A percentile compares a stretch with the other conserved stretches of the same genome.
phyloP scores from a whole-genome alignment of 2,113 vertebrate genomes.

The Elaphurus davidianus region DNA sequence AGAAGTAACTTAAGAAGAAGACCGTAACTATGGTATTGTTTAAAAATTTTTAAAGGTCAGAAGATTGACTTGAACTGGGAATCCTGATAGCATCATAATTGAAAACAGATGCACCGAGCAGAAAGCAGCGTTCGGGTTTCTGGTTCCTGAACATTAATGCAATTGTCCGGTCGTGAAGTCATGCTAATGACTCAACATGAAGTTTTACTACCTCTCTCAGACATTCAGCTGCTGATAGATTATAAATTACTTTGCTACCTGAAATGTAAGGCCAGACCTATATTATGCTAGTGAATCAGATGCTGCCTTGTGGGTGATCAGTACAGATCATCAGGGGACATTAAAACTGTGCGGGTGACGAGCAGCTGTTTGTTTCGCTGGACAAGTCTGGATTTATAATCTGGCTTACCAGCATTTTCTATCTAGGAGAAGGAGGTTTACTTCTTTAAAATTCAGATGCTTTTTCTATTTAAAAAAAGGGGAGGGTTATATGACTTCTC shows the following conservation, averaged over 20 bases:
- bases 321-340: neutral
- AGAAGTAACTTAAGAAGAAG: neutral
- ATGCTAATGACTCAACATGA: constrained; percentile 34
- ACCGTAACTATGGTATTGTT: neutral
- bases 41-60: neutral
- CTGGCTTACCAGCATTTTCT: neutral
- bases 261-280: constrained; percentile 1
- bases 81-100: constrained; percentile 9
- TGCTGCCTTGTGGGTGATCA: neutral
- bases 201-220: constrained; percentile 32
- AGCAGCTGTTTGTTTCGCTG: neutral
- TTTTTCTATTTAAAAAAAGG: neutral
- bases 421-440: neutral
- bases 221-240: constrained; percentile 38
- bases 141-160: constrained; percentile 33
- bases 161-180: constrained; percentile 37
- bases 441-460: neutral
- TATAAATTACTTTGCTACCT: constrained; percentile 40
- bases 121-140: neutral
- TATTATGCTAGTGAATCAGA: constrained; percentile 38
- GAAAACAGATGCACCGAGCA: neutral
- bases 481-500: neutral
- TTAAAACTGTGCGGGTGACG: neutral
- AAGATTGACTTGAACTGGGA: neutral
- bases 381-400: neutral